phyloP scores from a whole-genome alignment of 1,140 invertebrate species.

The Microvelia longipes region DNA sequence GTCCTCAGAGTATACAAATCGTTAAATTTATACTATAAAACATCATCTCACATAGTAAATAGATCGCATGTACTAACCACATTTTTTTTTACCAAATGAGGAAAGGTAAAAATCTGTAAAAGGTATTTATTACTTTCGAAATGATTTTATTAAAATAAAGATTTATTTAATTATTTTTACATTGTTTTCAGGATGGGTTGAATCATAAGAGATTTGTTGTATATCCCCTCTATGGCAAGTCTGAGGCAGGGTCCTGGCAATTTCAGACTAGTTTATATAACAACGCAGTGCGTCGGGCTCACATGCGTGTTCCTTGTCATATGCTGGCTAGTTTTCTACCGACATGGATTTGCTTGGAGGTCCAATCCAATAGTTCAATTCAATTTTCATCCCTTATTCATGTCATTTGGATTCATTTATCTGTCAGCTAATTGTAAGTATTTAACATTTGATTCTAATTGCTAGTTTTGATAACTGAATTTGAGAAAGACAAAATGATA shows the following conservation, averaged over 20 bases:
- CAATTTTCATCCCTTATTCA: constrained; percentile 77
- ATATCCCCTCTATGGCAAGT: neutral
- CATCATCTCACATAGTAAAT: too few relatives aligned
- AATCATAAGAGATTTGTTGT: too few relatives aligned
- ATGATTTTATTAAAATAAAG: too few relatives aligned
- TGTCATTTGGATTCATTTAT: constrained; percentile 70
- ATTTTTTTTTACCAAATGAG: too few relatives aligned
- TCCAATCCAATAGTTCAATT: constrained; percentile 48
- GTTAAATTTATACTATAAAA: too few relatives aligned
- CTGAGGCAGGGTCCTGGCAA: neutral
- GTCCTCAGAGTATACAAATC: too few relatives aligned
- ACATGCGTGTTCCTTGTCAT: neutral
- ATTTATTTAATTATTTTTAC: too few relatives aligned
- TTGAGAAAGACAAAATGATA: too few relatives aligned
- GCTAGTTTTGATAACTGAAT: too few relatives aligned
- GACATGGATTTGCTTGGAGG: constrained; percentile 58
- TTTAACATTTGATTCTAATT: constrained; percentile 3
- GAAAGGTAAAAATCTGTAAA: too few relatives aligned
- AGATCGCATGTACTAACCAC: too few relatives aligned
- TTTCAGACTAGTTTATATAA: neutral
- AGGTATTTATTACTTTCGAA: too few relatives aligned
- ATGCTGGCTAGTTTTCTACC: neutral
- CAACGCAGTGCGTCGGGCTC: neutral
- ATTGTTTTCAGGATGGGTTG: neutral
- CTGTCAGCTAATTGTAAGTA: constrained; percentile 65